Evolutionary conservation across 1,140 invertebrate species (phyloP).

Genomic region (Bombus waltoni): DNA sequence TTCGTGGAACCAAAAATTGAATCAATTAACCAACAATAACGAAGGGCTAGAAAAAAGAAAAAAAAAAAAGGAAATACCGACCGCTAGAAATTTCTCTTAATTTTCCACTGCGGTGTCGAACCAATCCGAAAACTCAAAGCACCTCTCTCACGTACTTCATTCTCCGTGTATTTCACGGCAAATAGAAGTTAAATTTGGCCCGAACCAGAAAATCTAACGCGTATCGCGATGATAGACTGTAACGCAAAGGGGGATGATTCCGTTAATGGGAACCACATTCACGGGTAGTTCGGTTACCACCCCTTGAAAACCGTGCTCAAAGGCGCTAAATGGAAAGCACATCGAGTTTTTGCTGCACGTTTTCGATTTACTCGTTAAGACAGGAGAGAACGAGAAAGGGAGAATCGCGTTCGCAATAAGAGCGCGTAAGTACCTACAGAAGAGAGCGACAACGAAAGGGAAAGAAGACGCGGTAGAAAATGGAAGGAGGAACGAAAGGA

Average conservation of each 20-base stretch:
- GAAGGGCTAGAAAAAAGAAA: not conserved
- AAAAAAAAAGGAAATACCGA: not conserved
- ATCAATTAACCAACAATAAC: not conserved
- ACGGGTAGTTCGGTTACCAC: constrained; percentile 11
- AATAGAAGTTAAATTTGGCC: constrained; percentile 4
- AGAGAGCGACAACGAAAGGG: not conserved
- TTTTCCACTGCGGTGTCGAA: not conserved
- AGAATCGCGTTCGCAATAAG: not conserved
- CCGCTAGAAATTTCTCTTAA: not conserved
- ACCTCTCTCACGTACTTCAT: not conserved
- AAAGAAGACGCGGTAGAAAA: not conserved
- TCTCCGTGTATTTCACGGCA: not conserved
- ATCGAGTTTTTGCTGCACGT: constrained; percentile 16
- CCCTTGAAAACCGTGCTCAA: constrained; percentile 14
- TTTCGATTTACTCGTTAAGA: constrained; percentile 47
- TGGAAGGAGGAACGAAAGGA: not conserved
- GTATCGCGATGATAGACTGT: not conserved
- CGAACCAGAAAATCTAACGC: not conserved
- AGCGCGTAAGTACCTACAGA: not conserved
- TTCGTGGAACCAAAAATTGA: not conserved
- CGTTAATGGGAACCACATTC: constrained; percentile 28
- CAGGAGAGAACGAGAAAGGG: not conserved
- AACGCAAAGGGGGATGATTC: not conserved
- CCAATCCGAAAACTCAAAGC: not conserved
- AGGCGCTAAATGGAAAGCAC: constrained; percentile 32